Evolutionary conservation across 2,888 invertebrate genomes (phyloP), one percentile per base, ranked within the genome.

Genomic region (Ormyrus rosae): DNA sequence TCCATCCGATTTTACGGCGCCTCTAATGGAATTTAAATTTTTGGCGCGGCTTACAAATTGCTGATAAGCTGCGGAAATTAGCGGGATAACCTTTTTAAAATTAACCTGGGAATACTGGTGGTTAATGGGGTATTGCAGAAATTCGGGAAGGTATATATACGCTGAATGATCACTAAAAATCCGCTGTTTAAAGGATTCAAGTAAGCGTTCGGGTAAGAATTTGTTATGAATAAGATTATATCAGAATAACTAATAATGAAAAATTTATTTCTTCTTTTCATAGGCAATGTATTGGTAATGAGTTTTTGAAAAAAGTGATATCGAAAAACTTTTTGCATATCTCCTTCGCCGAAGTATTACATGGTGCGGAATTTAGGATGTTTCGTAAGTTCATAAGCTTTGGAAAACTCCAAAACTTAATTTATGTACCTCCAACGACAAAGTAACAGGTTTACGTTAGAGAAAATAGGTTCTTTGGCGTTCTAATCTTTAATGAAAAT

Each of bases 11-110:
- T 78, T 78, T 72, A 67, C 51, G 53, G 55, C 55, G 19, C n/a
- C 63, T 13, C 58, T 67, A 68, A 78, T 78, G 55, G 67, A 72
- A 64, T 73, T 68, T 61, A 45, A 78, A 78, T 78, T 78, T 78
- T 73, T 73, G 58, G 13, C 53, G 73, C 68, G 5, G 9, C 50
- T 7, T 5, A 19, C 61, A 65, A 70, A 70, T 77, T 70, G 50
- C 67, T n/a, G 45, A 45, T 8, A 19, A 9, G 13, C 4, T 34
- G 11, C 34, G 19, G 5, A 8, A 13, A 55, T 19, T 7, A 6
- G 13, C 50, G 50, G 13, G 68, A 11, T 34, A 34, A 34, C 3
- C 34, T 34, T 34, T 4, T 34, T 34, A 34, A 34, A 34, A 34
- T 34, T 34, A 34, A 34, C 34, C 34, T 0, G 34, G 34, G 34